Base-by-base conservation (phyloP, 2,797 vertebrate species). In the Dermochelys coriacea region DNA sequence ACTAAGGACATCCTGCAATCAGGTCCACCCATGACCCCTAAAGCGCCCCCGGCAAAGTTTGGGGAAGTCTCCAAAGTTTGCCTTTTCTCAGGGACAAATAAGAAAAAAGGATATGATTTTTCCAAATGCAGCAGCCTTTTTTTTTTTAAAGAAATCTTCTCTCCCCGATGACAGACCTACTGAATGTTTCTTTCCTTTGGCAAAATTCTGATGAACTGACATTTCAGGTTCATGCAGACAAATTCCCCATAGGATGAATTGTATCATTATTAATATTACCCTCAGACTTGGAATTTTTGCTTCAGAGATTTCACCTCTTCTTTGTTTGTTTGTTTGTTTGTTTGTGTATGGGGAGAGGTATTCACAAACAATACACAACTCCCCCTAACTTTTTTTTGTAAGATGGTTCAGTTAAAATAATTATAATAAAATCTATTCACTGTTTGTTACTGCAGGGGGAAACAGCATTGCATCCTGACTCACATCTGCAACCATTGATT, bases 381-480 rank as follows among this genome's bases (percentile, higher is more conserved):
- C 50, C 83, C 51, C 49, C 91, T 96, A 95, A 25, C 94, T 95
- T 97, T 82, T 6, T 2, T 49, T 84, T 80, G 16, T 92, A 93
- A 97, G 95, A 91, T 23, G 57, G 87, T 97, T 74, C 87, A 94
- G 94, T 96, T 97, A 97, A 95, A 97, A 98, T 97, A 98, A 98
- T 97, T 98, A 98, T 97, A 98, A 97, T 96, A 97, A 98, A 98
- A 98, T 97, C 98, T 98, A 98, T 98, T 98, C 97, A 95, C 95
- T 97, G 91, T 87, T 97, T 97, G 91, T 95, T 98, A 96, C 97
- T 98, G 91, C 29, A 37, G 93, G 93, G 95, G 52, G 27, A 98
- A 98, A 97, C 86, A 88, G 23, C 91, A 86, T 57, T 85, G 88
- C 88, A 95, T 97, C 95, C 94, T 96, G 96, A 90, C 95, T 97